These are phyloP conservation scores for Rana temporaria DNA, from an alignment of 2,113 vertebrate species.

Conservation along the genomic window DNA sequence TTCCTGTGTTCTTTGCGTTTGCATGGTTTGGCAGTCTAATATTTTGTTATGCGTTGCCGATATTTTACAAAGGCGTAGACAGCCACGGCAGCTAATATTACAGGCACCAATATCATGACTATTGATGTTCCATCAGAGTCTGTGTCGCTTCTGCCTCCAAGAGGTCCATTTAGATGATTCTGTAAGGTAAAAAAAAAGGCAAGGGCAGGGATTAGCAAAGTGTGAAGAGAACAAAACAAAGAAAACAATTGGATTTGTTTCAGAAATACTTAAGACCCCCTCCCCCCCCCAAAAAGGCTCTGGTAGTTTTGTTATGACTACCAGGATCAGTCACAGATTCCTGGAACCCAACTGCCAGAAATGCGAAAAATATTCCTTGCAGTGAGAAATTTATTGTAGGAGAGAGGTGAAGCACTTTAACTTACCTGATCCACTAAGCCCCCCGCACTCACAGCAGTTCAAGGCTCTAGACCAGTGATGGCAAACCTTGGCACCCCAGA, in stretches of 20 bases:
- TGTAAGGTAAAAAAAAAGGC: conserved; percentile 69
- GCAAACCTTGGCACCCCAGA: too few relatives aligned
- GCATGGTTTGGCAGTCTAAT: conserved; percentile 59
- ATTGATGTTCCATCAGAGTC: conserved; percentile 72
- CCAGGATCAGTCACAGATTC: too few relatives aligned
- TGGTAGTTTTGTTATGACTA: too few relatives aligned
- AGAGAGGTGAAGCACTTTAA: too few relatives aligned
- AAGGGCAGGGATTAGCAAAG: background rate
- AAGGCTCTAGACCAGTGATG: too few relatives aligned
- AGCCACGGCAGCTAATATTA: conserved; percentile 61
- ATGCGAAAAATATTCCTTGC: too few relatives aligned
- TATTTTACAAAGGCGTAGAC: conserved; percentile 73
- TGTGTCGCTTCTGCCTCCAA: conserved; percentile 65
- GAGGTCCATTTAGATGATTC: conserved; percentile 69
- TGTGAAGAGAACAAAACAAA: background rate
- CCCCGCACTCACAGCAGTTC: too few relatives aligned
- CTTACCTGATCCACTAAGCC: too few relatives aligned
- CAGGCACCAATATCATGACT: conserved; percentile 71
- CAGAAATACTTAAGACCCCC: background rate
- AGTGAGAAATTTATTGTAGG: too few relatives aligned
- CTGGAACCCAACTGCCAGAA: too few relatives aligned
- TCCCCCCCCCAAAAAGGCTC: too few relatives aligned
- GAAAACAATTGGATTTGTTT: background rate
- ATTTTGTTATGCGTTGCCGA: conserved; percentile 70
- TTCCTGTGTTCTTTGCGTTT: background rate